A percentile compares a stretch with the other conserved stretches of the same genome.
phyloP scores from a whole-genome alignment of 2,888 invertebrate species.

The Dichetophora obliterata region DNA sequence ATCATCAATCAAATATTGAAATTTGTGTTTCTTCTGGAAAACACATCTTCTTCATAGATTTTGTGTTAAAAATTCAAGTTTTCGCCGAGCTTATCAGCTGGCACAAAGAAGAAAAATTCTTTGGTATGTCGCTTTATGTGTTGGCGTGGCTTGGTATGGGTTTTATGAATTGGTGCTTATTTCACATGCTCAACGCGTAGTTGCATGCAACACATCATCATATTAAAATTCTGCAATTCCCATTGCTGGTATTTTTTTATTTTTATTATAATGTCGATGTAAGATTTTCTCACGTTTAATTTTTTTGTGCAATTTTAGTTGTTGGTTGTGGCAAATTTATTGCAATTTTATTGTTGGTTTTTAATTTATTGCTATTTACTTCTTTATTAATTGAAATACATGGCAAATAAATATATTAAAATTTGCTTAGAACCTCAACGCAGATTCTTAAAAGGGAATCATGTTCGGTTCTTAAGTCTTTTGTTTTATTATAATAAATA shows the following conservation, averaged over 20 bases:
- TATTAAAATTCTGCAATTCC: background rate
- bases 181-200: no score
- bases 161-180: no score
- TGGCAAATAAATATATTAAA: background rate
- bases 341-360: background rate
- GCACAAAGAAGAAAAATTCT: no score
- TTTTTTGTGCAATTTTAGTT: constrained; percentile 34
- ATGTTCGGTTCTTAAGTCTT: background rate
- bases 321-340: background rate
- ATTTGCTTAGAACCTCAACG: background rate
- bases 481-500: background rate
- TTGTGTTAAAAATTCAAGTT: no score
- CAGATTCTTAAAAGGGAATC: background rate
- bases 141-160: no score
- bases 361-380: background rate
- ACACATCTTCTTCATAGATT: no score
- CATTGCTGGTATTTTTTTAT: background rate
- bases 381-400: background rate
- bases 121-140: no score
- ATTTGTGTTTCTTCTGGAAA: no score
- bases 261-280: constrained; percentile 27
- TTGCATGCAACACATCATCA: background rate
- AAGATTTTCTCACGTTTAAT: constrained; percentile 64
- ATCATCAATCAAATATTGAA: no score
- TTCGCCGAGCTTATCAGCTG: no score